These are phyloP conservation scores for Siniperca chuatsi DNA, from an alignment of 2,113 vertebrate genomes.

Conservation along the genomic window DNA sequence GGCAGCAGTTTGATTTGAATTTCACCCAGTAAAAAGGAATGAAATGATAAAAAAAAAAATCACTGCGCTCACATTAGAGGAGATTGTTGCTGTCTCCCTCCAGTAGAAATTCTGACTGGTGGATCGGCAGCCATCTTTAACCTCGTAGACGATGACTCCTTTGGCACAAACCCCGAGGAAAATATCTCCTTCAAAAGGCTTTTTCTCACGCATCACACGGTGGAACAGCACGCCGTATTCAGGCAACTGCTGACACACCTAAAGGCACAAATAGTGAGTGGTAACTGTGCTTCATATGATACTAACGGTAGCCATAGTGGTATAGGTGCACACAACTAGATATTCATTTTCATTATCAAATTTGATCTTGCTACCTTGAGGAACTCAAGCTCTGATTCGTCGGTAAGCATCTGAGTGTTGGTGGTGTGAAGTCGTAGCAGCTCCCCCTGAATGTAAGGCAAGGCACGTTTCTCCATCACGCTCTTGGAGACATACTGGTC, in stretches of 20 bases:
- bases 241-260: slow-evolving; percentile 90
- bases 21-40: background rate
- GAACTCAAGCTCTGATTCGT: slow-evolving; percentile 91
- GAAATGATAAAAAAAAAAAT: background rate
- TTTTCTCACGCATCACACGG: slow-evolving; percentile 86
- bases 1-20: background rate
- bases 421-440: slow-evolving; percentile 85
- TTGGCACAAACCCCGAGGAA: slow-evolving; percentile 92
- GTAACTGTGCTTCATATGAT: background rate
- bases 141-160: slow-evolving; percentile 89
- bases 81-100: slow-evolving; percentile 90
- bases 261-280: background rate
- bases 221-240: slow-evolving; percentile 91
- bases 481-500: slow-evolving; percentile 90
- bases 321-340: background rate
- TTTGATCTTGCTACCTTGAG: slow-evolving; percentile 84
- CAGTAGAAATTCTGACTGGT: slow-evolving; percentile 87
- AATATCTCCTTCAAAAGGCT: slow-evolving; percentile 81
- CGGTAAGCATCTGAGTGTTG: slow-evolving; percentile 81
- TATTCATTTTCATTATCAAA: background rate
- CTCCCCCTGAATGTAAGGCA: slow-evolving; percentile 82
- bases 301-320: background rate
- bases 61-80: slow-evolving; percentile 85
- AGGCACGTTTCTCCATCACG: slow-evolving; percentile 88
- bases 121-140: slow-evolving; percentile 85